Evolutionary conservation across 92 coral and sea anemone species (phyloP).

Genomic region (Porites rus): DNA sequence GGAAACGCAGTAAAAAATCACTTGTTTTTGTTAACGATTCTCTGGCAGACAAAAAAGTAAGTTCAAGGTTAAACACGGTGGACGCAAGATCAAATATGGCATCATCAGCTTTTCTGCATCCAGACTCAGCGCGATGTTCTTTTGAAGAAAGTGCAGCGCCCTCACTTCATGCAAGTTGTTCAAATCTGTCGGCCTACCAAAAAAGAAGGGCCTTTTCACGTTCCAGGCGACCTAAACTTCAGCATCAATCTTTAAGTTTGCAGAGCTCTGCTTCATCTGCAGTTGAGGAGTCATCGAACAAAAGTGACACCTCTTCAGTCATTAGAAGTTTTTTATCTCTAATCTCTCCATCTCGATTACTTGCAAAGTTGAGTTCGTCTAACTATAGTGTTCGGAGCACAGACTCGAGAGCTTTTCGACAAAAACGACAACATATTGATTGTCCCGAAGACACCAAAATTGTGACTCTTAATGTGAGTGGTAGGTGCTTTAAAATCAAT

Average conservation of each 20-base stretch:
- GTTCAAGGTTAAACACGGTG: not conserved
- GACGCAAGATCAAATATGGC: not conserved
- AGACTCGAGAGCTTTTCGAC: conserved; percentile 31
- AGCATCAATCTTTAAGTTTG: conserved; percentile 4
- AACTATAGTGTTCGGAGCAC: conserved; percentile 50
- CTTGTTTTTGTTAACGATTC: not conserved
- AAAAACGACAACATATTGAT: conserved; percentile 63
- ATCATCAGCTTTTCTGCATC: conserved; percentile 39
- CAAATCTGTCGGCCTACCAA: not conserved
- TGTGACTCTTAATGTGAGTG: conserved; percentile 77
- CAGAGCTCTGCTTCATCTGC: conserved; percentile 31
- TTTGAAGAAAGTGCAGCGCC: conserved; percentile 26
- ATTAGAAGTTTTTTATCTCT: conserved; percentile 67
- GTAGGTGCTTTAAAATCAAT: conserved; percentile 72
- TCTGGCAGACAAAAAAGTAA: not conserved
- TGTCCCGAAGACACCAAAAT: conserved; percentile 66
- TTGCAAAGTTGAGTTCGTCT: conserved; percentile 41
- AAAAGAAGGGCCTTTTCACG: not conserved
- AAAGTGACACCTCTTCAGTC: conserved; percentile 17
- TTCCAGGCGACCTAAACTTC: not conserved
- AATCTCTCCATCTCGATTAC: conserved; percentile 58
- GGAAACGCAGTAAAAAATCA: not conserved
- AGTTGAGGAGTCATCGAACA: conserved; percentile 19
- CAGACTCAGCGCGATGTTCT: conserved; percentile 18
- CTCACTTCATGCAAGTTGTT: not conserved